Conservation (phyloP, 2,888 invertebrate genomes). For the Diarsia dahlii region DNA sequence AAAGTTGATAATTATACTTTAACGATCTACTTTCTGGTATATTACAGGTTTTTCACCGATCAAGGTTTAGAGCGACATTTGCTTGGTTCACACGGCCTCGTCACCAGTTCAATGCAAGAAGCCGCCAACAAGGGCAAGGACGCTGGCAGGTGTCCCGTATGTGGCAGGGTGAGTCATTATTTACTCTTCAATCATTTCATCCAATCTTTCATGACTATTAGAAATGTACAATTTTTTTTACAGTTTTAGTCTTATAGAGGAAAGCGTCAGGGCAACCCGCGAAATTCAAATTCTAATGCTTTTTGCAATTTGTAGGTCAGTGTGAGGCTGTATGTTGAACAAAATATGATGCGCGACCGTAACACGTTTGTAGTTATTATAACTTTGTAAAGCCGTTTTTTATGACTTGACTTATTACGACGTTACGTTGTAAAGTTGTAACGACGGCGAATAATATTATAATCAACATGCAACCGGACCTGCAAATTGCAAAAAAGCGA, state of each 20-base stretch:
- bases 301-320: too few species aligned
- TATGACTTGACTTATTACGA: too few species aligned
- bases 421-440: too few species aligned
- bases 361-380: too few species aligned
- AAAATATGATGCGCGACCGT: too few species aligned
- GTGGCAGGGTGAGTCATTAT: constrained; percentile 94
- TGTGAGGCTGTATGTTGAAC: too few species aligned
- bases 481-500: too few species aligned
- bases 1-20: background rate
- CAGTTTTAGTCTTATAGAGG: background rate
- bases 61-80: constrained; percentile 98
- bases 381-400: too few species aligned
- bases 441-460: too few species aligned
- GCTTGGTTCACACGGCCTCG: constrained; percentile 97
- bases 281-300: too few species aligned
- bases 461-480: too few species aligned
- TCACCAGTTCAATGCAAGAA: constrained; percentile 98
- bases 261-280: background rate
- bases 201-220: background rate
- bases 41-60: constrained; percentile 97
- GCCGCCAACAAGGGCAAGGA: constrained; percentile 98
- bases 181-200: background rate
- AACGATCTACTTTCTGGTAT: constrained; percentile 3
- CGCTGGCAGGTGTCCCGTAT: constrained; percentile 98
- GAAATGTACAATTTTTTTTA: too few species aligned